These are phyloP conservation scores for Myotis davidii DNA, from an alignment of 2,113 vertebrate genomes.

Conservation along the genomic window DNA sequence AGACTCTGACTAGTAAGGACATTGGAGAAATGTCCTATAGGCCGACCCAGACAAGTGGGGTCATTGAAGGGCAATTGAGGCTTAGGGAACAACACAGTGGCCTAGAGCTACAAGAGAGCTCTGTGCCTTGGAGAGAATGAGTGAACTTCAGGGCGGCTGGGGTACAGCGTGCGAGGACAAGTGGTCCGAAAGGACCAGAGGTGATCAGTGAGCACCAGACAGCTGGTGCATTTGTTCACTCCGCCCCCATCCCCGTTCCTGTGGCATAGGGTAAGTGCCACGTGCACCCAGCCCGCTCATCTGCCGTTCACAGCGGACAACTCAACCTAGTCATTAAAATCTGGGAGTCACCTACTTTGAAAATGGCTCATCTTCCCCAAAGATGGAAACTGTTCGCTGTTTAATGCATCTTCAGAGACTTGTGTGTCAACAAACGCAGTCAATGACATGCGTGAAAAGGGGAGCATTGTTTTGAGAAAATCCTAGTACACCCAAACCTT, in stretches of 20 bases:
- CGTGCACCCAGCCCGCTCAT: accelerated
- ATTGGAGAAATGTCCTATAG: neutral
- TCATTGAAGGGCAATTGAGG: neutral
- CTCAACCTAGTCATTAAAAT: neutral
- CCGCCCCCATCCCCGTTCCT: accelerated
- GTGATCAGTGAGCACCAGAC: neutral
- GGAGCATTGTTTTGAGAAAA: neutral
- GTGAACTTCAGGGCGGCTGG: neutral
- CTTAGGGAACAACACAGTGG: too few species aligned
- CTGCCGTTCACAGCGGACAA: neutral
- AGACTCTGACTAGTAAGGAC: neutral
- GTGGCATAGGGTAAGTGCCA: neutral
- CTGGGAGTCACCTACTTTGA: neutral
- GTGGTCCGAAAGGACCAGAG: neutral
- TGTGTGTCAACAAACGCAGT: neutral
- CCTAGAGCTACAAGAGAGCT: neutral
- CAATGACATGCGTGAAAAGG: neutral
- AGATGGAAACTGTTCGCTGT: neutral
- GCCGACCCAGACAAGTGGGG: accelerated
- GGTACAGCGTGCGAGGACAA: neutral
- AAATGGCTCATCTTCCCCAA: neutral
- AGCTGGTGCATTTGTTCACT: neutral
- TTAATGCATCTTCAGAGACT: neutral
- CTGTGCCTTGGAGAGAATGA: neutral
- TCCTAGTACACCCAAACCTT: neutral